phyloP scores from a whole-genome alignment of 2,113 vertebrate species.

The Dendrocopos noguchii region DNA sequence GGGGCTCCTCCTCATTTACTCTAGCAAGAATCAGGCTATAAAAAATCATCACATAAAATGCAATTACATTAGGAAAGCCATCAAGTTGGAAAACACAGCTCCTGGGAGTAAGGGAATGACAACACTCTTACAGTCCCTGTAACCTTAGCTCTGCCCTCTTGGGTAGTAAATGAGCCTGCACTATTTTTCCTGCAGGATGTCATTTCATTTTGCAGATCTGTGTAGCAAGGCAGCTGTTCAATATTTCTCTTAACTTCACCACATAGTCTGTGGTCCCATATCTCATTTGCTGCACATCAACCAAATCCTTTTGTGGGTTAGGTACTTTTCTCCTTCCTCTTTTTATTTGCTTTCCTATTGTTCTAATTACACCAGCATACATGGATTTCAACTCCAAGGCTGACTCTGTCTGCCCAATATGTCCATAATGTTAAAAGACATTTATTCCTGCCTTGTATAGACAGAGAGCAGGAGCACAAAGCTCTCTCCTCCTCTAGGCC shows the following conservation, averaged over 20 bases:
- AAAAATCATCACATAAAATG: conserved; percentile 38
- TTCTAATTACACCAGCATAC: conserved; percentile 19
- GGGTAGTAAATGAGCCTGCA: conserved; percentile 14
- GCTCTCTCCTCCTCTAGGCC: background rate
- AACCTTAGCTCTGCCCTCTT: conserved; percentile 56
- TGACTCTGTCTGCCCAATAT: background rate
- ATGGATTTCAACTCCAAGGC: conserved; percentile 1
- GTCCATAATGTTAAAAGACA: background rate
- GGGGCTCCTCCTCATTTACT: background rate
- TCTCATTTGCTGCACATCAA: conserved; percentile 65
- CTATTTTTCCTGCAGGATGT: conserved; percentile 53
- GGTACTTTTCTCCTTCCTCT: conserved; percentile 30
- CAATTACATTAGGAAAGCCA: conserved; percentile 47
- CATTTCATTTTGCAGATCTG: conserved; percentile 43
- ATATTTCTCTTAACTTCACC: conserved; percentile 49
- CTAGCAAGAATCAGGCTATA: background rate
- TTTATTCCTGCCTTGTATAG: background rate
- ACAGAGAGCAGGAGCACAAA: background rate
- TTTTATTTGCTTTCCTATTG: conserved; percentile 45
- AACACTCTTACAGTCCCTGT: conserved; percentile 16
- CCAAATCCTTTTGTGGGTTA: conserved; percentile 49
- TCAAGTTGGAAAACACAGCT: conserved; percentile 45
- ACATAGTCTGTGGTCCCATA: conserved; percentile 25
- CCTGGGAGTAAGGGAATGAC: conserved; percentile 42
- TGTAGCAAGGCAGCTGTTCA: conserved; percentile 51